Percentiles rank a stretch among this genome's conserved stretches.
Conservation (phyloP, 1,140 invertebrate genomes). For the Aphaenogaster floridana region DNA sequence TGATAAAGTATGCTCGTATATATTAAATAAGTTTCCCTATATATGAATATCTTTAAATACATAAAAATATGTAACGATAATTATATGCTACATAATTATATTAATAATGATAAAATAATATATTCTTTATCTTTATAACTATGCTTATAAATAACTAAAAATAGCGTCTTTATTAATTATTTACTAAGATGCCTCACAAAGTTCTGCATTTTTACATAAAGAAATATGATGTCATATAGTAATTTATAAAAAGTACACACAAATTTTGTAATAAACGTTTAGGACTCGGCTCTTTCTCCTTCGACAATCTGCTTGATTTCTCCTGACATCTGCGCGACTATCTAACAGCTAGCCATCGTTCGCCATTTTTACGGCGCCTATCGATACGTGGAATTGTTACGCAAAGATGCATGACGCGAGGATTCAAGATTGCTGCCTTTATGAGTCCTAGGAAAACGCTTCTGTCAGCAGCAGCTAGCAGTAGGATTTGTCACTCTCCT, state of each 20-base stretch:
- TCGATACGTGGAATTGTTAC: slow-evolving; percentile 3
- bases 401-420: background rate
- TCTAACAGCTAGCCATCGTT: background rate
- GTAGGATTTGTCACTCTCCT: slow-evolving; percentile 73
- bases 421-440: slow-evolving; percentile 57
- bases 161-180: background rate
- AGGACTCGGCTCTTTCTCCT: background rate
- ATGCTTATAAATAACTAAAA: background rate
- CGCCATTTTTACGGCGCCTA: background rate
- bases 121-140: background rate
- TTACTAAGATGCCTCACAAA: background rate
- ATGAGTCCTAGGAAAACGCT: slow-evolving; percentile 40
- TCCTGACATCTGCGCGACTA: background rate
- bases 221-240: background rate
- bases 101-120: slow-evolving; percentile 4
- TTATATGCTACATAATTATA: background rate
- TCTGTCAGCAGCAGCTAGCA: slow-evolving; percentile 50
- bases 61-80: background rate
- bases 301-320: background rate
- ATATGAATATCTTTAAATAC: background rate
- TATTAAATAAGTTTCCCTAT: background rate
- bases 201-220: slow-evolving; percentile 1
- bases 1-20: background rate
- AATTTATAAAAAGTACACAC: background rate
- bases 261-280: background rate